Conservation (phyloP, 2,113 vertebrate species). For the Ovibos moschatus region DNA sequence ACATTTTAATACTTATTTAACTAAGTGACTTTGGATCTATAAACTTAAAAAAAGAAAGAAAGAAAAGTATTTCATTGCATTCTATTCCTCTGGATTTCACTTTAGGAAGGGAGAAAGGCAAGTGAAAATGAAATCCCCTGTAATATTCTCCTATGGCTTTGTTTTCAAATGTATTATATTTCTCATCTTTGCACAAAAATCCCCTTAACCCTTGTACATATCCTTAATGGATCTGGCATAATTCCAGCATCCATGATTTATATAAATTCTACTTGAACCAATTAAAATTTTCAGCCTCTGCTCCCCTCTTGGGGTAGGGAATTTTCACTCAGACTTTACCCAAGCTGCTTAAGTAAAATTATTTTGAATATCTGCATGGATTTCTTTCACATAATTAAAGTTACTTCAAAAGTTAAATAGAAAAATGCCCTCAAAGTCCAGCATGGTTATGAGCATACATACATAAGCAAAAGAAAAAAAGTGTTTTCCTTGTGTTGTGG, state of each 20-base stretch:
- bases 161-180: slow-evolving; percentile 44
- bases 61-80: background rate
- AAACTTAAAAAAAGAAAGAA: background rate
- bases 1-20: background rate
- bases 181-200: slow-evolving; percentile 45
- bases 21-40: background rate
- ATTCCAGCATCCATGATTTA: slow-evolving; percentile 56
- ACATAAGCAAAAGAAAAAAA: background rate
- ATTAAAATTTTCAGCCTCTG: slow-evolving; percentile 59
- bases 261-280: slow-evolving; percentile 55
- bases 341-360: slow-evolving; percentile 49
- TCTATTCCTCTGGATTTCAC: slow-evolving; percentile 1
- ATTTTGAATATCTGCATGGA: slow-evolving; percentile 59
- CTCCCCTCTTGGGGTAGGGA: background rate
- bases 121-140: slow-evolving; percentile 18
- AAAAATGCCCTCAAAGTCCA: slow-evolving; percentile 39
- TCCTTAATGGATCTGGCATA: slow-evolving; percentile 45
- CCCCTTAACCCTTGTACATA: slow-evolving; percentile 44
- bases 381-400: slow-evolving; percentile 55
- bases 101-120: background rate
- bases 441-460: slow-evolving; percentile 16
- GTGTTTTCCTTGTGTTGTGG: background rate
- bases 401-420: slow-evolving; percentile 47
- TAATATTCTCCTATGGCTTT: background rate
- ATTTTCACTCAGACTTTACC: slow-evolving; percentile 26